These are phyloP conservation scores for Anthoptus insignis DNA, from an alignment of 2,888 invertebrate genomes.

Conservation along the genomic window DNA sequence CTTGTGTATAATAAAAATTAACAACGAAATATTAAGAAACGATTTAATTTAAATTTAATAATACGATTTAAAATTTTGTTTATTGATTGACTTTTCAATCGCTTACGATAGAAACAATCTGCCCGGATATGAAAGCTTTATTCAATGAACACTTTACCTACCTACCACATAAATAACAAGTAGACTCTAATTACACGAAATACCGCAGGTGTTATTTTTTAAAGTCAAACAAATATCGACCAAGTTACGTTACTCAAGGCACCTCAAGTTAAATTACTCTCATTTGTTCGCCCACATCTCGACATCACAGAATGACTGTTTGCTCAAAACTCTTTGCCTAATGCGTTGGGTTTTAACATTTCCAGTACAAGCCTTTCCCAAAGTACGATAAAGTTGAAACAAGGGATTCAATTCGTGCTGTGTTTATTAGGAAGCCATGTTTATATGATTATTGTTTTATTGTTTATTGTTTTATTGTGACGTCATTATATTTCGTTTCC, in stretches of 20 bases:
- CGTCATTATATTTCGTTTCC: too few relatives aligned
- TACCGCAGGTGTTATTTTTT: not conserved
- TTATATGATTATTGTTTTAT: too few relatives aligned
- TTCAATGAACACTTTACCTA: too few relatives aligned
- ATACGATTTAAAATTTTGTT: too few relatives aligned
- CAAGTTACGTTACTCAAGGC: constrained; percentile 19
- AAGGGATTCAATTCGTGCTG: not conserved
- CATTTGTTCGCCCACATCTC: constrained; percentile 34
- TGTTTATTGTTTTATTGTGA: too few relatives aligned
- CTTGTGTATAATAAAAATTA: too few relatives aligned
- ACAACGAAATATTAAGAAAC: too few relatives aligned
- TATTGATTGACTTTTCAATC: too few relatives aligned
- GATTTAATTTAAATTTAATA: too few relatives aligned
- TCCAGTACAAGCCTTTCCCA: constrained; percentile 6
- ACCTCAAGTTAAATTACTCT: constrained; percentile 34
- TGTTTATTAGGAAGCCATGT: not conserved
- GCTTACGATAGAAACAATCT: too few relatives aligned
- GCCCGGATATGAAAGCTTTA: too few relatives aligned
- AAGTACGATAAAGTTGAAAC: not conserved
- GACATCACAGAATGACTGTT: constrained; percentile 35
- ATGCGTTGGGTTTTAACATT: constrained; percentile 38
- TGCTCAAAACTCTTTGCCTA: constrained; percentile 61
- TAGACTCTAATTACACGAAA: not conserved
- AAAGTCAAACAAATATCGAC: constrained; percentile 26
- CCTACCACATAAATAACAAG: too few relatives aligned